Conservation (phyloP, 2,113 vertebrate genomes). For the Aptenodytes patagonicus region DNA sequence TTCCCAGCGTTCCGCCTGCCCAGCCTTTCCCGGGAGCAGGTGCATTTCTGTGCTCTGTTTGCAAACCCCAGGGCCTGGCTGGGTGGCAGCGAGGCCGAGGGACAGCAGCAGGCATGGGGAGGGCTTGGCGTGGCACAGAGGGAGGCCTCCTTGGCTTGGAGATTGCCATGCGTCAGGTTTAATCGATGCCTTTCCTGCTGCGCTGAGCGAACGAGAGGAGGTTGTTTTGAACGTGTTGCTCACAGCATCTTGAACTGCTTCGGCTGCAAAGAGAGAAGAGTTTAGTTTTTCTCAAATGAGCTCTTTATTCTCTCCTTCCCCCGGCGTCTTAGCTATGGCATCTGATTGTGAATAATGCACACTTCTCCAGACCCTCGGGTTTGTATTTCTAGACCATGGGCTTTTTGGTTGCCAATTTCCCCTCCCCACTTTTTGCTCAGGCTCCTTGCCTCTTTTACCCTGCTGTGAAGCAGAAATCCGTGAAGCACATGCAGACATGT, state of each 20-base stretch:
- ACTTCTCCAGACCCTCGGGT: neutral
- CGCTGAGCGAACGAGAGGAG: neutral
- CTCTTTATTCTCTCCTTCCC: neutral
- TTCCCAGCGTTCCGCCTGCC: neutral
- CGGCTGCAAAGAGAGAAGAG: neutral
- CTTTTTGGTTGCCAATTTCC: conserved; percentile 11
- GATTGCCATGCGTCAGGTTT: rapidly evolving
- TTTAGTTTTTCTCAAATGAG: neutral
- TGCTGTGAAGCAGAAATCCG: conserved; percentile 20
- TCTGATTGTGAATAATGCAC: conserved; percentile 21
- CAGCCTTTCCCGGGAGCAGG: neutral
- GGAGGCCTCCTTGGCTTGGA: neutral
- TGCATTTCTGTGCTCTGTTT: neutral
- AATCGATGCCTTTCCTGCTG: neutral
- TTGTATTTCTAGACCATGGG: neutral
- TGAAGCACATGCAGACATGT: conserved; percentile 35
- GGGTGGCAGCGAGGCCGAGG: neutral
- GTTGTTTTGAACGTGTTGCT: neutral
- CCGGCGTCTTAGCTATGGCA: neutral
- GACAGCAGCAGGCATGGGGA: neutral
- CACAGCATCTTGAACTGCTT: neutral
- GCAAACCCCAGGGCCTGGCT: neutral
- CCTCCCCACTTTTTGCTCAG: neutral
- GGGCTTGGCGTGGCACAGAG: rapidly evolving
- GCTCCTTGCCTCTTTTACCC: conserved; percentile 2